These are phyloP conservation scores for Leucophenga varia DNA, from an alignment of 1,140 invertebrate species.

Conservation along the genomic window DNA sequence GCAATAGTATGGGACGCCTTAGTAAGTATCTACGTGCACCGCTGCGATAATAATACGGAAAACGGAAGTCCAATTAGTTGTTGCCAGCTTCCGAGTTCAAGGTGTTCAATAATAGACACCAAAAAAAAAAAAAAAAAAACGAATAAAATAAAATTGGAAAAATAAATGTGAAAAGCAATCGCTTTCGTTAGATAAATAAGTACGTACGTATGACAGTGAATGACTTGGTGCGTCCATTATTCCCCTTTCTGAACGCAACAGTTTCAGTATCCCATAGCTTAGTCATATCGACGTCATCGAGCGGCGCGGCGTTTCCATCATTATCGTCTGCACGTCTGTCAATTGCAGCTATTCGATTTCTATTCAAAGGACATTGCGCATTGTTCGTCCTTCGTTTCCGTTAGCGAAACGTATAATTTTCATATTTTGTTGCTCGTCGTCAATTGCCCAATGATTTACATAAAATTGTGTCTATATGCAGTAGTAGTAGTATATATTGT, in stretches of 20 bases:
- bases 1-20: no score
- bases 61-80: slow-evolving; percentile 54
- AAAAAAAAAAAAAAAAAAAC: no score
- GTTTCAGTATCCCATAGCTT: slow-evolving; percentile 16
- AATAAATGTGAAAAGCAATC: slow-evolving; percentile 7
- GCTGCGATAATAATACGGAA: slow-evolving; percentile 41
- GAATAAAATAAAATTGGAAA: no score
- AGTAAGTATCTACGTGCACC: neutral
- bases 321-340: slow-evolving; percentile 23
- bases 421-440: slow-evolving; percentile 29
- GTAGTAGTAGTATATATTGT: slow-evolving; percentile 1
- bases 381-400: slow-evolving; percentile 23
- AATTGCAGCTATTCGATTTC: slow-evolving; percentile 30
- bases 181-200: slow-evolving; percentile 4
- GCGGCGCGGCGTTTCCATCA: no score
- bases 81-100: slow-evolving; percentile 42
- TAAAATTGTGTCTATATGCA: no score
- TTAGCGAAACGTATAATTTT: slow-evolving; percentile 39
- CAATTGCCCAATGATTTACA: slow-evolving; percentile 39
- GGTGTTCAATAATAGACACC: no score
- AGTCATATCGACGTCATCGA: no score
- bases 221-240: no score
- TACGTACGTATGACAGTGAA: no score
- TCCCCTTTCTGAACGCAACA: slow-evolving; percentile 18
- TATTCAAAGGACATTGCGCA: slow-evolving; percentile 15